Percentiles rank a stretch among this genome's conserved stretches.
Evolutionary conservation across 2,888 invertebrate genomes (phyloP).

Genomic region (Eudasyphora cyanicolor): DNA sequence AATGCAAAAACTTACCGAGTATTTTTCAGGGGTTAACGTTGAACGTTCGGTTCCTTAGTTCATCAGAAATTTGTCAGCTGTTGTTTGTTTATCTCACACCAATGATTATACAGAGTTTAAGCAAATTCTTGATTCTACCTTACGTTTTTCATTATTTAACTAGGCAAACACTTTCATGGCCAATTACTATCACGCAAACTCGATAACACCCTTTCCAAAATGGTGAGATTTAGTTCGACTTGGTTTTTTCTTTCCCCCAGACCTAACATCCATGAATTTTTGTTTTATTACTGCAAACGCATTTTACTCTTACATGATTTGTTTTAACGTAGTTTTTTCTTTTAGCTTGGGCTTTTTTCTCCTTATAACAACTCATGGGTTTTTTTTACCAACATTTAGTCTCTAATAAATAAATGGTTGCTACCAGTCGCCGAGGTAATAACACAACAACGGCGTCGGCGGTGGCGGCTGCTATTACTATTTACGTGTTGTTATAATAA

Average conservation of each 20-base stretch:
- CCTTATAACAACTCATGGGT: background rate
- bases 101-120: too few relatives aligned
- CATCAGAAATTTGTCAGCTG: too few relatives aligned
- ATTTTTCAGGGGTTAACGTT: too few relatives aligned
- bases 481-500: conserved; percentile 27
- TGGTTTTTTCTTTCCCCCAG: background rate
- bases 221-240: background rate
- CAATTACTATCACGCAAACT: background rate
- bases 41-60: too few relatives aligned
- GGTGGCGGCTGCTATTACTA: background rate
- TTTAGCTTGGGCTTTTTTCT: background rate
- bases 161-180: too few relatives aligned
- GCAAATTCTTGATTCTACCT: background rate
- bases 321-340: conserved; percentile 6
- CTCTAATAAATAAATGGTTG: conserved; percentile 48
- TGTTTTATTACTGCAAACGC: conserved; percentile 32
- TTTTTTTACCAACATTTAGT: conserved; percentile 29
- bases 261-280: too few relatives aligned
- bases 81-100: too few relatives aligned
- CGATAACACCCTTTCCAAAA: background rate
- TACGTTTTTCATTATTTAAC: too few relatives aligned
- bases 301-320: conserved; percentile 35
- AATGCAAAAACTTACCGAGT: too few relatives aligned
- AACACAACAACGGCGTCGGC: background rate
- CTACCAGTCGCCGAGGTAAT: conserved; percentile 29